phyloP scores from a whole-genome alignment of 2,797 vertebrate genomes.

The Oreochromis mossambicus region DNA sequence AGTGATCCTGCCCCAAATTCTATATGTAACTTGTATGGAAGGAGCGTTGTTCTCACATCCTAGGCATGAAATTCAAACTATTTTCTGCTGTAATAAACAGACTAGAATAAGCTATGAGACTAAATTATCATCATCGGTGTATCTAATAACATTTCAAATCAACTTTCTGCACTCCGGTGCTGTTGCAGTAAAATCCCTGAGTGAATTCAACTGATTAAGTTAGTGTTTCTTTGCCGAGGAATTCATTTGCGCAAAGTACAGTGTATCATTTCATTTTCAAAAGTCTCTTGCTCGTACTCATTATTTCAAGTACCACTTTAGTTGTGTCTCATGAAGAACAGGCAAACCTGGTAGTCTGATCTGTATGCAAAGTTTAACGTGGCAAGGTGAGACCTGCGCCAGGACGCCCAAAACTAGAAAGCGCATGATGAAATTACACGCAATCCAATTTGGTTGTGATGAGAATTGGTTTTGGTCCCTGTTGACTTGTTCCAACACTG shows the following conservation, averaged over 20 bases:
- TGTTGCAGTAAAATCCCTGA: not conserved
- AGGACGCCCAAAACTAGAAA: not conserved
- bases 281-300: not conserved
- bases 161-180: not conserved
- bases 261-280: not conserved
- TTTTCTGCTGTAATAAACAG: not conserved
- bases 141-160: not conserved
- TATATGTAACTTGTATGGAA: not conserved
- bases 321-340: not conserved
- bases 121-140: not conserved
- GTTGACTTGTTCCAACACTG: not conserved
- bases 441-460: constrained; percentile 33
- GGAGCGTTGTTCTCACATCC: not conserved
- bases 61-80: not conserved
- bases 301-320: not conserved
- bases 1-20: not conserved
- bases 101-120: not conserved
- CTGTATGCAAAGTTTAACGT: constrained; percentile 21
- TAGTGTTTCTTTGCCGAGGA: not conserved
- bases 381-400: constrained; percentile 27
- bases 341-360: not conserved
- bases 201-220: not conserved
- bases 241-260: not conserved
- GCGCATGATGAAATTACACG: constrained; percentile 46
- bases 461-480: constrained; percentile 10